These are phyloP conservation scores for Erebia palarica DNA, from an alignment of 2,888 invertebrate genomes.

Conservation along the genomic window DNA sequence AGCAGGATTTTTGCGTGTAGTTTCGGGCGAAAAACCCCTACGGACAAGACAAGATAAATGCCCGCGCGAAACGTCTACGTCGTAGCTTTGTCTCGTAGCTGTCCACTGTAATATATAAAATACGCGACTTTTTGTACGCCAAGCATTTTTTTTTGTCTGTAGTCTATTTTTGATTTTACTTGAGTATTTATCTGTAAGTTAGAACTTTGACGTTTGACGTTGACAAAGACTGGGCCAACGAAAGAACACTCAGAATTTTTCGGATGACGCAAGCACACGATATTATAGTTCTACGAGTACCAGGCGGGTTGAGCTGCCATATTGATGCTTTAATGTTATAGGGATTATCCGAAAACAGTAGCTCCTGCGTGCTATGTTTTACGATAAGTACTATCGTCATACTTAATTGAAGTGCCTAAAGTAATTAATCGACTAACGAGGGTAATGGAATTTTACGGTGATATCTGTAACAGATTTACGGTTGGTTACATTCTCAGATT, in stretches of 20 bases:
- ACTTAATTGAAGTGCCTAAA: background rate
- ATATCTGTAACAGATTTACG: background rate
- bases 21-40: too few relatives aligned
- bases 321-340: slow-evolving; percentile 10
- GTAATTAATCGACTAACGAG: slow-evolving; percentile 13
- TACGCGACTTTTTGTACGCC: too few relatives aligned
- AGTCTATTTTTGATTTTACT: too few relatives aligned
- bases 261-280: background rate
- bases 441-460: background rate
- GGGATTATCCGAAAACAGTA: slow-evolving; percentile 18
- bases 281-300: background rate
- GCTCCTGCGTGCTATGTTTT: background rate
- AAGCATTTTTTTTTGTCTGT: too few relatives aligned
- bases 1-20: too few relatives aligned
- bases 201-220: too few relatives aligned
- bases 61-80: too few relatives aligned
- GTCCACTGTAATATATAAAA: too few relatives aligned
- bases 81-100: too few relatives aligned
- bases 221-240: too few relatives aligned
- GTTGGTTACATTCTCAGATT: background rate
- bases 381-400: background rate
- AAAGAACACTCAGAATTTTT: background rate
- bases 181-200: too few relatives aligned
- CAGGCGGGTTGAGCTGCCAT: background rate
- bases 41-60: too few relatives aligned